phyloP scores from a whole-genome alignment of 2,113 vertebrate genomes.

The Seriola dumerili region DNA sequence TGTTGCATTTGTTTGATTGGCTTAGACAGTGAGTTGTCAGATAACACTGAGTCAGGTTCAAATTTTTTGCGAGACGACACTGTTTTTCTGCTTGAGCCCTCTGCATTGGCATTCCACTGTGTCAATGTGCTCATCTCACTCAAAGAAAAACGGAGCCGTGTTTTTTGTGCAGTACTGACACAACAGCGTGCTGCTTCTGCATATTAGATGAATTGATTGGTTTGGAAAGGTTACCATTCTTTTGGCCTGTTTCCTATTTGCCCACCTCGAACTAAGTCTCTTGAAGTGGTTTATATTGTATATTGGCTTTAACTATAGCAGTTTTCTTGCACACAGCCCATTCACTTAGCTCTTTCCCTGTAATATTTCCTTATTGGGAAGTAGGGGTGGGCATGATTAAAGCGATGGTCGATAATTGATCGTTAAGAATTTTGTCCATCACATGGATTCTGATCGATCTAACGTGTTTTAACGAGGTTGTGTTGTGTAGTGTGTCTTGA shows the following conservation, averaged over 20 bases:
- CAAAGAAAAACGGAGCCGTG: not conserved
- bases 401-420: too few relatives aligned
- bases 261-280: not conserved
- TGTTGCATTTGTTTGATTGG: not conserved
- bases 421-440: too few relatives aligned
- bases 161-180: not conserved
- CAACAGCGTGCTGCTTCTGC: not conserved
- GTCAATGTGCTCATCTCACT: not conserved
- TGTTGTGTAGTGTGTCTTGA: too few relatives aligned
- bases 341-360: not conserved
- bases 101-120: not conserved
- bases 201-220: constrained; percentile 14
- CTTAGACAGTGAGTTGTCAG: not conserved
- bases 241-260: constrained; percentile 6
- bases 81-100: not conserved
- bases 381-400: too few relatives aligned
- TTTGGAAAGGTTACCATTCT: constrained; percentile 24
- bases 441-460: too few relatives aligned
- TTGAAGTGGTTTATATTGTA: not conserved
- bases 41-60: not conserved
- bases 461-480: too few relatives aligned
- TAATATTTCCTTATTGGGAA: not conserved
- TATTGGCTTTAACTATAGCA: constrained; percentile 1
- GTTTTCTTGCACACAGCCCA: not conserved
- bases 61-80: not conserved